phyloP scores from a whole-genome alignment of 2,888 invertebrate species.

The Nemoura dubitans region DNA sequence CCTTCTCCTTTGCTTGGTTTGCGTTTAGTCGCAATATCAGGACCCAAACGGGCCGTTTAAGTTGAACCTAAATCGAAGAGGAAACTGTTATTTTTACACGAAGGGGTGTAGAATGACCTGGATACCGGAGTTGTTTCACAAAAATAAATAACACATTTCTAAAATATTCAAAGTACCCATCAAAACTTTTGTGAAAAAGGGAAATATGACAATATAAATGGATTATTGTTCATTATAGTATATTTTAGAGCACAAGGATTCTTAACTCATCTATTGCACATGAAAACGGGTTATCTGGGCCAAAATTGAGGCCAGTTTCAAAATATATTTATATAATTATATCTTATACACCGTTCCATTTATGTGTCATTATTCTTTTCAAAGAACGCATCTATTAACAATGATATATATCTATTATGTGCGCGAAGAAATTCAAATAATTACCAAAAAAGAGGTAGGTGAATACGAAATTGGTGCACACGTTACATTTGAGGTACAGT shows the following conservation, averaged over 20 bases:
- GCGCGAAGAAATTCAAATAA: neutral
- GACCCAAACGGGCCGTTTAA: neutral
- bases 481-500: too few species aligned
- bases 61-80: neutral
- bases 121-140: neutral
- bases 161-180: too few species aligned
- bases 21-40: slow-evolving; percentile 12
- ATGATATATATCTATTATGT: too few species aligned
- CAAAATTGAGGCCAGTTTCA: too few species aligned
- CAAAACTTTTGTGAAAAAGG: too few species aligned
- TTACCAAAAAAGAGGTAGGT: neutral
- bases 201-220: too few species aligned
- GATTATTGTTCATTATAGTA: too few species aligned
- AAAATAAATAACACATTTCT: neutral
- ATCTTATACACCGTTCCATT: neutral
- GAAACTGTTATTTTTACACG: neutral
- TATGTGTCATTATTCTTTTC: neutral
- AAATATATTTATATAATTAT: too few species aligned
- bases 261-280: too few species aligned
- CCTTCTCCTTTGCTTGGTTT: neutral
- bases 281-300: too few species aligned
- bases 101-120: neutral
- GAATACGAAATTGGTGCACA: neutral
- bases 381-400: too few species aligned
- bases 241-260: too few species aligned